A percentile compares a stretch with the other conserved stretches of the same genome.
phyloP scores from a whole-genome alignment of 2,113 vertebrate genomes.

The Cyphomyrus discorhynchus region DNA sequence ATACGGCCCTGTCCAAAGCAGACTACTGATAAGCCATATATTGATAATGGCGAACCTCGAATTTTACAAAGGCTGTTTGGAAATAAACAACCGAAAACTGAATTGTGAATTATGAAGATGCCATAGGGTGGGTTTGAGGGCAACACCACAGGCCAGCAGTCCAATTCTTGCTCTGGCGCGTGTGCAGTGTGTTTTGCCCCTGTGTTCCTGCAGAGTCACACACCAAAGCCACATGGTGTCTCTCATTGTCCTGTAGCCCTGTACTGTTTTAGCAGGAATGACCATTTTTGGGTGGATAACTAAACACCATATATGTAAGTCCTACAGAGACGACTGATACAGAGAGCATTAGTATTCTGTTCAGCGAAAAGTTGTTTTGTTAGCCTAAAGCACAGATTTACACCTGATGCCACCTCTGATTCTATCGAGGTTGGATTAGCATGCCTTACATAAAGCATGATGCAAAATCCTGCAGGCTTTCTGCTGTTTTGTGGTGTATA shows the following conservation, averaged over 20 bases:
- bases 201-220: neutral
- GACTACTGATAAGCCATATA: neutral
- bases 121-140: neutral
- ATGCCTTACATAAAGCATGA: neutral
- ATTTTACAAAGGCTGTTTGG: neutral
- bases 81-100: neutral
- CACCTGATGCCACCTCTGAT: neutral
- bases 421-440: neutral
- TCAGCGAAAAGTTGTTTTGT: neutral
- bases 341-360: neutral
- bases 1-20: neutral
- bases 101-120: neutral
- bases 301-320: neutral
- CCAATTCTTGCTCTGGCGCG: neutral
- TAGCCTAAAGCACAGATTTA: neutral
- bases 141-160: neutral
- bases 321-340: neutral
- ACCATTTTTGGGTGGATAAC: neutral
- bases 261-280: neutral
- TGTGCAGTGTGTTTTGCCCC: neutral
- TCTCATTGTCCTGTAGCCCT: neutral
- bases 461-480: neutral
- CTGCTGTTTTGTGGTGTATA: neutral
- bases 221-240: neutral
- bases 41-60: neutral